A percentile compares a stretch with the other conserved stretches of the same genome.
phyloP scores from a whole-genome alignment of 2,113 vertebrate genomes.

The Hiodon tergisus region DNA sequence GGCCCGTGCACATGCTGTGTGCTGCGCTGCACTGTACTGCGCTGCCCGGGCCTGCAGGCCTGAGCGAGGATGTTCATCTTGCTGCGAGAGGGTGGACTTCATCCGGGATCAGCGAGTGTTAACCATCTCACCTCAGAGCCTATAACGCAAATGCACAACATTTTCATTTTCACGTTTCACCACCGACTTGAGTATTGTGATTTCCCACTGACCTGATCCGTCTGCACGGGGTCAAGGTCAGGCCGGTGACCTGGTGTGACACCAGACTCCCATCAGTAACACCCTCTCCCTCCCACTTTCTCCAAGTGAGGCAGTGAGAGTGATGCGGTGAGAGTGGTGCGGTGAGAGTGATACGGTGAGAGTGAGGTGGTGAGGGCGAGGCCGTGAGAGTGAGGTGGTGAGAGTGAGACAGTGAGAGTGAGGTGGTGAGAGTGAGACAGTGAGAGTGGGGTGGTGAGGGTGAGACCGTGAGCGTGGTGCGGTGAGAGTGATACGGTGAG shows the following conservation, averaged over 20 bases:
- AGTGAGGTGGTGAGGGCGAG: neutral
- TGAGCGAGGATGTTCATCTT: too few species aligned
- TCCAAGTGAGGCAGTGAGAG: neutral
- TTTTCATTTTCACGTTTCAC: too few species aligned
- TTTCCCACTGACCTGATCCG: too few species aligned
- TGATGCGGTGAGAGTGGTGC: conserved; percentile 21
- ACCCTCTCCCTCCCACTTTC: conserved; percentile 31
- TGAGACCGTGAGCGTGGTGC: conserved; percentile 21
- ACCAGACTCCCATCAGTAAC: conserved; percentile 25
- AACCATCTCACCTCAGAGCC: too few species aligned
- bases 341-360: conserved; percentile 23
- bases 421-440: conserved; percentile 8
- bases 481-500: too few species aligned
- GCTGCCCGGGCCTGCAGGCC: too few species aligned
- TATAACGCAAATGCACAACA: too few species aligned
- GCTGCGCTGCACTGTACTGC: neutral
- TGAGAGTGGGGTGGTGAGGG: neutral
- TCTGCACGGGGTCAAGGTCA: too few species aligned
- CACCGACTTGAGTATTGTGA: too few species aligned
- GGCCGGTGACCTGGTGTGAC: neutral
- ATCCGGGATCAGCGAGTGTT: too few species aligned
- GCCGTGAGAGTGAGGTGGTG: conserved; percentile 13
- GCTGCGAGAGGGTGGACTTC: too few species aligned
- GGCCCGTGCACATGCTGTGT: neutral
- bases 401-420: neutral